These are phyloP conservation scores for Heliothis peltigera DNA, from an alignment of 2,888 invertebrate species.

Conservation along the genomic window DNA sequence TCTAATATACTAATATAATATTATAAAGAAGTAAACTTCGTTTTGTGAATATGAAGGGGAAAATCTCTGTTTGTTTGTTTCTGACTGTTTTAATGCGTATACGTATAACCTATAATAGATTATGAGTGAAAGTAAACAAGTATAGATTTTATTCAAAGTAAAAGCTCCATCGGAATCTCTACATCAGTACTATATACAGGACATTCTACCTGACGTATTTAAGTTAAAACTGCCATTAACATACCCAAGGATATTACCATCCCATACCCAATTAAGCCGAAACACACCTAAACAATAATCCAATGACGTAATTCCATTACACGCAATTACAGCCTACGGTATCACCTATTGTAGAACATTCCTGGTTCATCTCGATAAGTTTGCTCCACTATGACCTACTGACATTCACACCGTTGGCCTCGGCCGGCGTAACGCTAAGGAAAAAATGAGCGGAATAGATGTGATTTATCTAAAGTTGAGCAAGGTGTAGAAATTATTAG, in stretches of 20 bases:
- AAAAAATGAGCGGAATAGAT: constrained; percentile 33
- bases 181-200: no score
- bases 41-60: no score
- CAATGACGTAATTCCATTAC: constrained; percentile 44
- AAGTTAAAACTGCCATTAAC: no score
- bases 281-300: constrained; percentile 19
- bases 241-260: not conserved
- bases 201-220: no score
- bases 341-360: constrained; percentile 52
- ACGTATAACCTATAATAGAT: no score
- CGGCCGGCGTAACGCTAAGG: constrained; percentile 28
- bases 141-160: no score
- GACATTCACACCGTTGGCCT: constrained; percentile 65
- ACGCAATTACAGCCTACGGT: constrained; percentile 52
- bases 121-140: no score
- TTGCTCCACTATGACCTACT: constrained; percentile 75
- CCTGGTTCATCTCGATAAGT: constrained; percentile 55
- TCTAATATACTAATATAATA: no score
- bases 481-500: constrained; percentile 36
- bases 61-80: no score
- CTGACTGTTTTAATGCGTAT: no score
- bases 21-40: no score
- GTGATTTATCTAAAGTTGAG: constrained; percentile 46
- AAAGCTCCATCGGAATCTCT: no score
- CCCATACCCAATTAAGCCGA: not conserved